Base-by-base conservation (phyloP, 2,888 invertebrate genomes). In the Escarpia spicata region DNA sequence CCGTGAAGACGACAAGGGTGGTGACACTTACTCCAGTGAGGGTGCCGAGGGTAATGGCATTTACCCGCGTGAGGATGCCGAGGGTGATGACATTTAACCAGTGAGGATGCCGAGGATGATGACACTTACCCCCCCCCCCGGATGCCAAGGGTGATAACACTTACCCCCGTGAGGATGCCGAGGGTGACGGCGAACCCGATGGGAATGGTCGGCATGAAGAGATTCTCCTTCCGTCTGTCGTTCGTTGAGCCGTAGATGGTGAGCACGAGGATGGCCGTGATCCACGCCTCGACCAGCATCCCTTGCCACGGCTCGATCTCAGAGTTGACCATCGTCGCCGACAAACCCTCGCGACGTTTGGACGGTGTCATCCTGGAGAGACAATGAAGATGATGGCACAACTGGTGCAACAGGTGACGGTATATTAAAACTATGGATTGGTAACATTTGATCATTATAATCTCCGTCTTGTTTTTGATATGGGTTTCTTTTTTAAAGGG, bases 181-280 rank as follows among this genome's bases (percentile, higher is more conserved):
- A 52, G 52, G 52, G 75, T 75, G 91, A 93, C 92, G 37, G 93
- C 93, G 37, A 93, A 92, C 75, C 93, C 93, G 15, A 93, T 93
- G 19, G 93, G 93, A n/a, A 93, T 90, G n/a, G 92, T 45, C 9
- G 93, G 93, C 92, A 93, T 92, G 90, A 91, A 92, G 10, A 93
- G 43, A 3, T n/a, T 58, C 6, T 89, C 43, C 44, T 93, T 93
- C 9, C 92, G 31, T 3, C 52, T 15, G n/a, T 26, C n/a, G 91
- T 93, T 93, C 60, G 93, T 93, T 43, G 93, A n/a, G 19, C 93
- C 93, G 26, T 92, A 90, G 43, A 93, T 92, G 91, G 92, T 93
- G 58, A 92, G 52, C n/a, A 93, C 93, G 9, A 93, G 92, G 43
- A 93, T 92, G 91, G 45, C 37, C 6, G 93, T 93, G 90, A 93